Conservation (phyloP, 2,113 vertebrate species). For the Leuciscus idus region DNA sequence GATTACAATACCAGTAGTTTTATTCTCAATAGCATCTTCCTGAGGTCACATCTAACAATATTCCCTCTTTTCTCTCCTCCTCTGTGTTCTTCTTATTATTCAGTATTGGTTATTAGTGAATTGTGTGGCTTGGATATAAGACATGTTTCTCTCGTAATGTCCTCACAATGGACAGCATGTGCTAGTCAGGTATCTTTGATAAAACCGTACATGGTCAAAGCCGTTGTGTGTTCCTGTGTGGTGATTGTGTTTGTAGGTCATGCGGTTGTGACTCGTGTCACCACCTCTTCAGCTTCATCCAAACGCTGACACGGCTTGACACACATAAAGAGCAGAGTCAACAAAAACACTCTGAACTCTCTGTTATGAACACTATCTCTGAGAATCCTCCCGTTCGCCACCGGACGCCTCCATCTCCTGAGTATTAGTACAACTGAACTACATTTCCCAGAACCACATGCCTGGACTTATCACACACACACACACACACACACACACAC, state of each 20-base stretch:
- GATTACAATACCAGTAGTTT: neutral
- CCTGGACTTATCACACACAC: no score
- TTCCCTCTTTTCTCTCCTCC: neutral
- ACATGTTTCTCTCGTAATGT: neutral
- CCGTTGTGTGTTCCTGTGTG: neutral
- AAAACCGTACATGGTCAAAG: neutral
- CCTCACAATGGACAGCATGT: neutral
- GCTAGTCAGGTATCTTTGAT: no score
- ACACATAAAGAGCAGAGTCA: neutral
- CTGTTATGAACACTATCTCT: no score
- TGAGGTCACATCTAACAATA: neutral
- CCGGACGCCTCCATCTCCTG: no score
- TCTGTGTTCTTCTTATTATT: neutral
- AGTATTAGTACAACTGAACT: no score
- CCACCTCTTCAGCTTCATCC: neutral
- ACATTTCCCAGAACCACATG: no score
- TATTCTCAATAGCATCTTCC: neutral
- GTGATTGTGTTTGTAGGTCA: constrained; percentile 20
- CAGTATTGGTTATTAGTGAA: neutral
- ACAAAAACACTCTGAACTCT: neutral
- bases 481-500: no score
- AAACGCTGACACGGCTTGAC: neutral
- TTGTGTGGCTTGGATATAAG: neutral
- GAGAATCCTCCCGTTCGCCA: no score
- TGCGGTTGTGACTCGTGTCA: no score